Percentiles rank a stretch among this genome's conserved stretches.
These are phyloP conservation scores for Chirona hameri DNA, from an alignment of 2,888 invertebrate genomes.

Conservation along the genomic window DNA sequence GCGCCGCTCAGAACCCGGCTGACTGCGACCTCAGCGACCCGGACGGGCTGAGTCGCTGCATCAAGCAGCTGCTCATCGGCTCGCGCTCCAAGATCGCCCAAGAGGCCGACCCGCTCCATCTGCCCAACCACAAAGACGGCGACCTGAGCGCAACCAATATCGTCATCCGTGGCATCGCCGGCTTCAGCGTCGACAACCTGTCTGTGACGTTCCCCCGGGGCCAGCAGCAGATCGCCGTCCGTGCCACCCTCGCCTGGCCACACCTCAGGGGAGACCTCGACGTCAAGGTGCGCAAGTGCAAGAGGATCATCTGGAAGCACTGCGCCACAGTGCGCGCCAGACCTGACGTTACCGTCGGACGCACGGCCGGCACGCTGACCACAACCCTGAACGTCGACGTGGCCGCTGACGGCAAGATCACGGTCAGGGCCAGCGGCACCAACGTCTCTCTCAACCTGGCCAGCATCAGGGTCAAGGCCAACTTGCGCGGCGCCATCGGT, in stretches of 20 bases:
- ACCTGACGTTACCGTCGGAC: background rate
- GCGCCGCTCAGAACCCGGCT: too few relatives aligned
- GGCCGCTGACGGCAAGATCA: background rate
- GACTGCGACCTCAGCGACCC: too few relatives aligned
- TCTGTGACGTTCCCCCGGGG: background rate
- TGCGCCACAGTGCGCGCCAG: background rate
- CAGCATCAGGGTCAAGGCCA: background rate
- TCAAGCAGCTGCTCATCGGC: too few relatives aligned
- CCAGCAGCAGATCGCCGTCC: background rate
- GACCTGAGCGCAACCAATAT: background rate
- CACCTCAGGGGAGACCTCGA: background rate
- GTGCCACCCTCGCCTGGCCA: background rate
- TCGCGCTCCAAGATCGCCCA: background rate
- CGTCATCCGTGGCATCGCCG: background rate
- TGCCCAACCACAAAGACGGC: background rate
- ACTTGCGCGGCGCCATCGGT: background rate
- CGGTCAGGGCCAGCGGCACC: background rate
- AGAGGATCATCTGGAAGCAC: background rate
- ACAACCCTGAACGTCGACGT: background rate
- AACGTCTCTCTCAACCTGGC: background rate
- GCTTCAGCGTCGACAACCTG: background rate
- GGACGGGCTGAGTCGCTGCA: too few relatives aligned
- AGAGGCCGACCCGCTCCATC: background rate
- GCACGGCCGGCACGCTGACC: background rate
- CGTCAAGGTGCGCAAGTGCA: background rate